Base-by-base conservation (phyloP, 2,888 invertebrate species). In the Hipparchia sbordonii region DNA sequence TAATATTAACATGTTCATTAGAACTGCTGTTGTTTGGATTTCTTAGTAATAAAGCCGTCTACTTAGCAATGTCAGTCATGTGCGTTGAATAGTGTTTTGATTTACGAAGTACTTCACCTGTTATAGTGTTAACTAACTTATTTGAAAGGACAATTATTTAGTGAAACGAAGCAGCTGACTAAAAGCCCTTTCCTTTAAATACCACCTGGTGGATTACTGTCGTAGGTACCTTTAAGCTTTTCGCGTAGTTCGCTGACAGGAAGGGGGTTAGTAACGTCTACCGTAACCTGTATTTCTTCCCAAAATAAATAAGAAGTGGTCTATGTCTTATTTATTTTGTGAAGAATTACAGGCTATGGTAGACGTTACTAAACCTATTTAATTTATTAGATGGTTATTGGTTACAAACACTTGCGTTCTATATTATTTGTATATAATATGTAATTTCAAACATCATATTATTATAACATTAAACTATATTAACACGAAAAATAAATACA, bases 21-120 rank as follows among this genome's bases (percentile, higher is more conserved):
- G 23, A 23, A 8, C 23, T 13, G 57, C 23, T 57, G 57, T 6
- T 57, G 57, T 57, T 57, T 57, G 13, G 57, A 13, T 23, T 13
- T 13, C 23, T 13, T 57, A 23, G 57, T 57, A 8, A 51, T 51
- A 51, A 63, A 63, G 48, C 63, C 48, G 63, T 63, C 63, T 62
- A 9, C 62, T 63, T 51, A 61, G 60, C 6, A 2, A n/a, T 61
- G 63, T 63, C 48, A 63, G 13, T 63, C 9, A 48, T 63, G 7
- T 12, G 5, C 48, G 23, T 48, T 5, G 63, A n/a, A 63, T 23
- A 23, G 8, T 23, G 63, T 51, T 63, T 63, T 63, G 63, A 48
- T 63, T 61, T 63, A 48, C 48, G 8, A 13, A 3, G 48, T 51
- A 10, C 48, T 12, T 46, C 13, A 13, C 7, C 46, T 51, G 48